Base-by-base conservation (phyloP, 2,113 vertebrate species). In the Chaetodon trifascialis region DNA sequence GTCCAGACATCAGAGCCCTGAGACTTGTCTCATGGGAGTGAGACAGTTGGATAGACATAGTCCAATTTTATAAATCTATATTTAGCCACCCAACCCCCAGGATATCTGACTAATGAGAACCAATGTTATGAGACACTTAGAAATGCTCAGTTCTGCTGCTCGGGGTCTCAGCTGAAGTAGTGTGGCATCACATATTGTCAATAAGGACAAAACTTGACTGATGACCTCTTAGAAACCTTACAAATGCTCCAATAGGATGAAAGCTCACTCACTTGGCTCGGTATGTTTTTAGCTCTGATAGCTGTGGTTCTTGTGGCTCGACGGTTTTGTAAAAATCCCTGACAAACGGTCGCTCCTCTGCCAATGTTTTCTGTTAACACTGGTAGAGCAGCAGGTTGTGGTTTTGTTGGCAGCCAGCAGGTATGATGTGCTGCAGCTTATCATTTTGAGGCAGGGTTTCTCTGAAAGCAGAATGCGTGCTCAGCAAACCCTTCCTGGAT, bases 311-410 rank as follows among this genome's bases (percentile, higher is more conserved):
- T 52, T 7, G 25, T 30, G 30, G 7, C n/a, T 34, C 36, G 23
- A 44, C 15, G 2, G 70, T 63, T 70, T 51, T 36, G 4, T 30
- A 67, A 16, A 54, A 76, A 2, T 14, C 11, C 40, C 30, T 17
- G n/a, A n/a, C 38, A 59, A 38, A 49, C 55, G 1, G 51, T 46
- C 12, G 25, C 58, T 47, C 46, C 52, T 71, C 67, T 4, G 15
- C 17, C 8, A 11, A 10, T 44, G 17, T 51, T 11, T 23, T 72
- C 62, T 62, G 73, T 7, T 23, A 38, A 46, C 52, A 6, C 49
- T 25, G 25, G 15, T 25, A 60, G 66, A 78, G 63, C 70, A 69
- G 73, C 52, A 75, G 70, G n/a, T 23, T 79, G 69, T 44, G 23
- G 21, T 55, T 82, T 55, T n/a, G 23, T 68, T 34, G 51, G 42